phyloP scores from a whole-genome alignment of 1,140 invertebrate species.

The Hypsibius dujardini region DNA sequence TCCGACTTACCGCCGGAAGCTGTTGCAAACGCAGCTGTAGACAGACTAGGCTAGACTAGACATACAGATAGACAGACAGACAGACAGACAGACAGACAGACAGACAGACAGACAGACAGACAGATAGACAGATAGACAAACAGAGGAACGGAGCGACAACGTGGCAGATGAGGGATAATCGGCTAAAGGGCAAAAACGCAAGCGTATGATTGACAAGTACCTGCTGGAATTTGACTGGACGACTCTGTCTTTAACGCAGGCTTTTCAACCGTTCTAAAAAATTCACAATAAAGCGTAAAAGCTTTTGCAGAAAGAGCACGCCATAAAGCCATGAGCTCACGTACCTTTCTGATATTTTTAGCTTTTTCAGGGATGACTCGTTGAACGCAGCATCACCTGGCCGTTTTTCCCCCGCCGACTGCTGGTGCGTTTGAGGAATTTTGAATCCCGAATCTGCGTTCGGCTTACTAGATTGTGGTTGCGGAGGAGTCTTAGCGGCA shows the following conservation, averaged over 20 bases:
- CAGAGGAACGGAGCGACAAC: too few relatives aligned
- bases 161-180: not conserved
- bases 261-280: not conserved
- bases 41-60: too few relatives aligned
- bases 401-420: not conserved
- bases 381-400: not conserved
- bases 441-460: too few relatives aligned
- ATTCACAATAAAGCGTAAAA: not conserved
- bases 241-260: too few relatives aligned
- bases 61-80: too few relatives aligned
- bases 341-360: not conserved
- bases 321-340: not conserved
- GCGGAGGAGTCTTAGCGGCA: not conserved
- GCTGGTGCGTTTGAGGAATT: not conserved
- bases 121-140: too few relatives aligned
- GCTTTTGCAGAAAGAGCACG: not conserved
- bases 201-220: not conserved
- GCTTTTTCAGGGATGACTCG: constrained; percentile 2
- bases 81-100: too few relatives aligned
- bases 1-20: too few relatives aligned
- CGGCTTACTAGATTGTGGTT: not conserved
- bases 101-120: too few relatives aligned
- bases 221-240: not conserved
- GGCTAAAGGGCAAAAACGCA: not conserved
- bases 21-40: too few relatives aligned